These are phyloP conservation scores for Colletes collaris DNA, from an alignment of 2,888 invertebrate species.

Conservation along the genomic window DNA sequence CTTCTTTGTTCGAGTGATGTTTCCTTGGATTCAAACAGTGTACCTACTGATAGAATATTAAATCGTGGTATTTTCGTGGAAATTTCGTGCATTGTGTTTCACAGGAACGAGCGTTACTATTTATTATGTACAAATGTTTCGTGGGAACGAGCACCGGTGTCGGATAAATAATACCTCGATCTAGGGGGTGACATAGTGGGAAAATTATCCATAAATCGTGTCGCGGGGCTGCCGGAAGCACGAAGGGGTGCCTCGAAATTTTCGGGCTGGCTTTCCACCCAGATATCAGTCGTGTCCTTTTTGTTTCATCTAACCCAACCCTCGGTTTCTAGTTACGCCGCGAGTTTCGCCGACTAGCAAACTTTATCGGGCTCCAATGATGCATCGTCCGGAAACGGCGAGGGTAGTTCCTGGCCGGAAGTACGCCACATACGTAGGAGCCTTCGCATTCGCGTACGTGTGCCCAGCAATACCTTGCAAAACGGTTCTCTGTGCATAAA, in stretches of 20 bases:
- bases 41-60: too few species aligned
- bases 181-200: conserved; percentile 11
- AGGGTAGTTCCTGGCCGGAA: conserved; percentile 74
- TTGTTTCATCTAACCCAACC: conserved; percentile 52
- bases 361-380: conserved; percentile 78
- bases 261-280: conserved; percentile 42
- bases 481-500: conserved; percentile 47
- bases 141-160: background rate
- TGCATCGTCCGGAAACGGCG: conserved; percentile 76
- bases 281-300: conserved; percentile 53
- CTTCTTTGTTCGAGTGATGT: too few species aligned
- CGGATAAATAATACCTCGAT: conserved; percentile 21
- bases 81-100: too few species aligned
- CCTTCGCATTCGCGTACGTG: conserved; percentile 7
- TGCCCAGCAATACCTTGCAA: conserved; percentile 32
- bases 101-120: background rate
- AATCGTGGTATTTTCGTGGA: too few species aligned
- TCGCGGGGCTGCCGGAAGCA: conserved; percentile 33
- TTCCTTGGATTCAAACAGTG: too few species aligned
- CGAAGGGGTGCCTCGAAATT: conserved; percentile 43
- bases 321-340: conserved; percentile 50
- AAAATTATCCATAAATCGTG: conserved; percentile 54
- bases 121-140: conserved; percentile 3
- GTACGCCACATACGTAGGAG: conserved; percentile 61
- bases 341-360: conserved; percentile 66